Evolutionary conservation across 2,888 invertebrate genomes (phyloP), one percentile per base, ranked within the genome.

Genomic region (Troides aeacus): DNA sequence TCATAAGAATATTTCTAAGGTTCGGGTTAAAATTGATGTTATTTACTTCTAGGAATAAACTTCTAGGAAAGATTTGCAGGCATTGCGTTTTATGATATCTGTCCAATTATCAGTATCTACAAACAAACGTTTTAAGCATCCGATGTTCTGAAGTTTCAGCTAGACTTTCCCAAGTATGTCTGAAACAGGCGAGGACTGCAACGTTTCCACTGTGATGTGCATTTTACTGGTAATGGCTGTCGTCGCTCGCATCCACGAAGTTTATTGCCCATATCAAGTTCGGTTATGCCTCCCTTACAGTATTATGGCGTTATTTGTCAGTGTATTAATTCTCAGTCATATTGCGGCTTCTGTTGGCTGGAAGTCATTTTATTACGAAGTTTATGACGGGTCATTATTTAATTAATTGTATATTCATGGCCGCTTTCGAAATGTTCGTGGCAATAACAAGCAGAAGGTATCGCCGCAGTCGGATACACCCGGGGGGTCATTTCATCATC

Each of bases 221-320:
- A 84, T 85, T 84, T 80, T 80, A 78, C 81, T 78, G 85, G 86
- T 89, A 89, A 90, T 89, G 88, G 88, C 86, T 83, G 82, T 84
- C 76, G 86, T 82, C 83, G 81, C 79, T 81, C 78, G 83, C 81
- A 85, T 84, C 82, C 83, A 82, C 82, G 77, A 78, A 81, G 78
- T 90, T 91, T 90, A 91, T 91, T 86, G 84, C 88, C 90, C 90
- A 90, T 90, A 89, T 89, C 89, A 88, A 87, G 82, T 86, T 85
- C 78, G 84, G 79, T 79, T 77, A 79, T 78, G 79, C 78, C 76
- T 75, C 76, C 79, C 76, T 73, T 74, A 72, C 69, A 72, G 74
- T 74, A 75, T 72, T 73, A 70, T 73, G 53, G 63, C 53, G 74
- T 78, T 78, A 78, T 79, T 77, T 76, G 77, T 75, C 76, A 72